These are phyloP conservation scores for Gavialis gangeticus DNA, from an alignment of 2,113 vertebrate species.

Conservation along the genomic window DNA sequence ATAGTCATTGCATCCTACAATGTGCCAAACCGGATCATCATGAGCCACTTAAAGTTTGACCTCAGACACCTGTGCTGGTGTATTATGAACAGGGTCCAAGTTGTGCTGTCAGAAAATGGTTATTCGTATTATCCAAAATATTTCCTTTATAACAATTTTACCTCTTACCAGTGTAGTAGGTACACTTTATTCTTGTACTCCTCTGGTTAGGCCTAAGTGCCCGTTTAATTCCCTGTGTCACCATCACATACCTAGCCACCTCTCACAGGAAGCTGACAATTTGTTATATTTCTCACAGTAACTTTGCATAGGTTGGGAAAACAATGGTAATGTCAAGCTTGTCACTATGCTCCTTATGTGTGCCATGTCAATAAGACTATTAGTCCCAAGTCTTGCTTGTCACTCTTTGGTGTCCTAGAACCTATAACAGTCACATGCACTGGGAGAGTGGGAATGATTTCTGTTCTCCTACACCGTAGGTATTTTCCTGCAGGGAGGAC, in stretches of 20 bases:
- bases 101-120: background rate
- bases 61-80: slow-evolving; percentile 16
- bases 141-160: background rate
- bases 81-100: background rate
- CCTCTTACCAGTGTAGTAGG: background rate
- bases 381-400: background rate
- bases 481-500: slow-evolving; percentile 74
- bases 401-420: slow-evolving; percentile 20
- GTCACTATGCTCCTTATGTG: background rate
- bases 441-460: slow-evolving; percentile 17
- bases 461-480: slow-evolving; percentile 31
- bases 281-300: background rate
- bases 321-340: background rate
- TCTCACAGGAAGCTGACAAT: background rate
- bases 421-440: background rate
- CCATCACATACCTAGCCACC: background rate
- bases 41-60: slow-evolving; percentile 37
- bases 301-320: background rate
- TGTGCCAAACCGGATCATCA: background rate
- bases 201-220: background rate
- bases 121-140: background rate
- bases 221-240: background rate
- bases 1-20: background rate
- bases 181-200: background rate
- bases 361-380: background rate